These are phyloP conservation scores for Acholoe squamosa DNA, from an alignment of 2,888 invertebrate genomes.

Conservation along the genomic window DNA sequence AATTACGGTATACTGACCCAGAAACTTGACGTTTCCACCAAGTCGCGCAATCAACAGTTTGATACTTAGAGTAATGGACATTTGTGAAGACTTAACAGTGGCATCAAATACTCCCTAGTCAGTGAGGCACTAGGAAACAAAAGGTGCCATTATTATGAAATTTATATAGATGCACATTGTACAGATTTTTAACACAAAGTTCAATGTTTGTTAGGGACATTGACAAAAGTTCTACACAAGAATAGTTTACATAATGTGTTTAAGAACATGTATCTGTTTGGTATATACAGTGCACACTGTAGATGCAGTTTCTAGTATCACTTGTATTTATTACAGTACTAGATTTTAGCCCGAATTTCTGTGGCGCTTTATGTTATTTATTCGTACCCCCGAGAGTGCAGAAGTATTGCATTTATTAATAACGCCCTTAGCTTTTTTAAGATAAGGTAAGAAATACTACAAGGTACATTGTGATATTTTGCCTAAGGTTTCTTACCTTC, in stretches of 20 bases:
- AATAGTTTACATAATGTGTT: not conserved
- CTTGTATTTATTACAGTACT: too few species aligned
- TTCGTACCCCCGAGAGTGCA: too few species aligned
- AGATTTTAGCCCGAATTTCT: too few species aligned
- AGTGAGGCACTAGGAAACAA: too few species aligned
- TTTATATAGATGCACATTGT: not conserved
- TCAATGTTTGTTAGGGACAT: not conserved
- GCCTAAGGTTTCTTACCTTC: not conserved
- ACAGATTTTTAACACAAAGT: not conserved
- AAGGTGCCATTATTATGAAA: not conserved
- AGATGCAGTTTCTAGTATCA: not conserved
- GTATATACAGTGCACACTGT: not conserved
- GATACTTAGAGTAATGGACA: not conserved
- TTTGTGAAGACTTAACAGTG: not conserved
- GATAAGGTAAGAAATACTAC: not conserved
- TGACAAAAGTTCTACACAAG: not conserved
- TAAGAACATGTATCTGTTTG: not conserved
- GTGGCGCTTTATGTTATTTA: too few species aligned
- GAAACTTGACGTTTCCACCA: not conserved
- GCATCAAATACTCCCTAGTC: not conserved
- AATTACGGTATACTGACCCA: not conserved
- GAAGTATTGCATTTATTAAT: too few species aligned
- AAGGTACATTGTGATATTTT: constrained; percentile 22
- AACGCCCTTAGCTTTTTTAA: too few species aligned
- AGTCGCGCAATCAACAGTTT: not conserved